A percentile compares a stretch with the other conserved stretches of the same genome.
These are phyloP conservation scores for Lithophane semibrunnea DNA, from an alignment of 2,888 invertebrate genomes.

Conservation along the genomic window DNA sequence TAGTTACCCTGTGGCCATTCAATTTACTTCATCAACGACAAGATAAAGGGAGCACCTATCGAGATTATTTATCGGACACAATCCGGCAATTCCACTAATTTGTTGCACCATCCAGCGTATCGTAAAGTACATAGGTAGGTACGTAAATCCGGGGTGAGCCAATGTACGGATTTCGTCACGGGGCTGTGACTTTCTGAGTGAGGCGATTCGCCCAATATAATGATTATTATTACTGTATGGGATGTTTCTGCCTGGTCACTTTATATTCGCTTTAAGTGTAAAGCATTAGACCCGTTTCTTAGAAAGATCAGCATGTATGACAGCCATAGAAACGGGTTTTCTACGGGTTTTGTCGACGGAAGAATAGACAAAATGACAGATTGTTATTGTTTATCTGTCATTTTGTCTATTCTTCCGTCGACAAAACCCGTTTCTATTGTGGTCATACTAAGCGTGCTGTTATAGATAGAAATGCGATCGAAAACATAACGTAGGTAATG, in stretches of 20 bases:
- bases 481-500: neutral
- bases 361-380: no score
- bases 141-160: slow-evolving; percentile 39
- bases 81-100: slow-evolving; percentile 47
- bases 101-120: slow-evolving; percentile 38
- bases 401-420: no score
- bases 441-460: no score
- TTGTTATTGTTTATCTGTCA: no score
- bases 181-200: slow-evolving; percentile 37
- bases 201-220: slow-evolving; percentile 13
- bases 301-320: no score
- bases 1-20: neutral
- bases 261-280: neutral
- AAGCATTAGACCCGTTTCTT: neutral
- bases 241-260: neutral
- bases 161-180: slow-evolving; percentile 46
- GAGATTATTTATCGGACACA: slow-evolving; percentile 31
- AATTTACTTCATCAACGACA: slow-evolving; percentile 21
- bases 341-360: no score
- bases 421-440: no score
- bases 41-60: neutral
- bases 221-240: slow-evolving; percentile 36
- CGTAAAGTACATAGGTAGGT: slow-evolving; percentile 22
- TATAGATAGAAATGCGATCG: neutral
- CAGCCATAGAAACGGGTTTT: no score